Percentiles rank a stretch among this genome's conserved stretches.
Evolutionary conservation across 2,113 vertebrate genomes (phyloP).

Genomic region (Melanocharis versteri): DNA sequence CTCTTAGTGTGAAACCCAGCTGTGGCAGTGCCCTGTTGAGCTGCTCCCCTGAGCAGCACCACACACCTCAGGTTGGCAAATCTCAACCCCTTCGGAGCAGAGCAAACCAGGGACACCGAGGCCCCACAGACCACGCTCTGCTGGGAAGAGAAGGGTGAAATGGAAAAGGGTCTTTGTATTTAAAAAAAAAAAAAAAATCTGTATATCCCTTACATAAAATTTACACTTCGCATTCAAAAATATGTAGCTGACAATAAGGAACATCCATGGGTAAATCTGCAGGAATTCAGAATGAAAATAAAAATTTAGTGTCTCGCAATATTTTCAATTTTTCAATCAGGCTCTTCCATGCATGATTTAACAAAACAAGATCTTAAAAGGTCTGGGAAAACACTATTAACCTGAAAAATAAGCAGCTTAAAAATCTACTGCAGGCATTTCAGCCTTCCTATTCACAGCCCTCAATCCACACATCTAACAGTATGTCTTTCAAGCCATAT

Average conservation of each 20-base stretch:
- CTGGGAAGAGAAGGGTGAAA: background rate
- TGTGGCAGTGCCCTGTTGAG: background rate
- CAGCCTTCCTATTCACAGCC: background rate
- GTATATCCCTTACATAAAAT: background rate
- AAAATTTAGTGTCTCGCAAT: background rate
- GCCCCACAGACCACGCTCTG: accelerated
- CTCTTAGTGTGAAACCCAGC: background rate
- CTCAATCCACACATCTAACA: background rate
- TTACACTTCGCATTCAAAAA: background rate
- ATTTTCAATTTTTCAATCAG: background rate
- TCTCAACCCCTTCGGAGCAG: background rate
- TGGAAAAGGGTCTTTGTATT: background rate
- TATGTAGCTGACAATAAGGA: background rate
- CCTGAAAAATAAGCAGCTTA: constrained; percentile 47
- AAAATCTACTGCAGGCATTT: constrained; percentile 19
- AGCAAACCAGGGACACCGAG: accelerated
- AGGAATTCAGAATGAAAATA: background rate
- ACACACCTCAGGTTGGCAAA: background rate
- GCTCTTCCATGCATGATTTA: background rate
- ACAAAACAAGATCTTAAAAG: constrained; percentile 27
- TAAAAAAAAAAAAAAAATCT: background rate
- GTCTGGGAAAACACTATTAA: constrained; percentile 21
- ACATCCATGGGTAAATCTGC: background rate
- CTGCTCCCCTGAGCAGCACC: background rate
- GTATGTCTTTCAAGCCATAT: background rate